Base-by-base conservation (phyloP, 2,888 invertebrate species). In the Falcaria lacertinaria region DNA sequence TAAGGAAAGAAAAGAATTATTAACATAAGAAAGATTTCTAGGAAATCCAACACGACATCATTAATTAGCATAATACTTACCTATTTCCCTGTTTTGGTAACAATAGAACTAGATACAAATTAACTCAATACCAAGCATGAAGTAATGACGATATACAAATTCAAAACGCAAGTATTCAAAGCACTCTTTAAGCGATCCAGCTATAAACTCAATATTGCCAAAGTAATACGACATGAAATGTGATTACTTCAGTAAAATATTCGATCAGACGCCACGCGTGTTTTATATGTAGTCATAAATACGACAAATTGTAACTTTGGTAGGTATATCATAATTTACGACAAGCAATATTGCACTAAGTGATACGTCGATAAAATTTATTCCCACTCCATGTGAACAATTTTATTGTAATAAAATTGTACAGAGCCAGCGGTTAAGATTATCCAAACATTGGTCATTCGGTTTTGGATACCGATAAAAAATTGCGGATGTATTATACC, bases 291-390 rank as follows among this genome's bases (percentile, higher is more conserved):
- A 45, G 54, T 63, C 75, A 64, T 85, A 85, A 85, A 87, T 82
- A 79, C 75, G 85, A 85, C 85, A 72, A 68, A 70, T 63, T 72
- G 37, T 85, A 87, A 82, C 86, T 82, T 74, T 79, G 69, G 61
- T 54, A 28, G 28, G 59, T 59, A 37, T 22, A 22, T 28, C 52
- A 54, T 64, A 64, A 81, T 85, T 86, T 87, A 87, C 69, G 79
- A 77, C 44, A 38, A 45, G 65, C 82, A 70, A 78, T 85, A 74
- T 69, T 66, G 64, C 60, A 77, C 73, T 84, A 87, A 87, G 87
- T 84, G 86, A 87, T 84, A 85, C 79, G 72, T 57, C 69, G 69
- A 75, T 86, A 81, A 86, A 82, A 56, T 75, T 67, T 70, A 69
- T 70, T 53, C 48, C 49, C 37, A 43, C 53, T 55, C 54, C 46